phyloP scores from a whole-genome alignment of 2,113 vertebrate species.

The Terrapene triunguis region DNA sequence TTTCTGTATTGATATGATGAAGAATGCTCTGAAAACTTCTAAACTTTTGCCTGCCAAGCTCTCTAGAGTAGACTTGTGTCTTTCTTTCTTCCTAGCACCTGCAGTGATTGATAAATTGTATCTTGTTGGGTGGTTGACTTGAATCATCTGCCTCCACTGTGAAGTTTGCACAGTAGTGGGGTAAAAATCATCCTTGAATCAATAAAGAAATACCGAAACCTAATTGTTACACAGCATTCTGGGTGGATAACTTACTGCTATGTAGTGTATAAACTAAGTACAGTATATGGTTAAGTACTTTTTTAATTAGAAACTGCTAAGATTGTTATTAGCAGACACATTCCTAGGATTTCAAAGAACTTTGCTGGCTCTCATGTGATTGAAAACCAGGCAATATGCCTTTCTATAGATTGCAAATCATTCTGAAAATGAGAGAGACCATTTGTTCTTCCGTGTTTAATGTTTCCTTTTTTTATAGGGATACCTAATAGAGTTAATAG shows the following conservation, averaged over 20 bases:
- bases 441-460: slow-evolving; percentile 1
- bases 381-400: slow-evolving; percentile 59
- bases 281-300: slow-evolving; percentile 73
- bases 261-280: slow-evolving; percentile 68
- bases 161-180: background rate
- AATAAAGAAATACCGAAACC: slow-evolving; percentile 53
- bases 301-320: slow-evolving; percentile 75
- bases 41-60: slow-evolving; percentile 3
- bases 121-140: slow-evolving; percentile 31
- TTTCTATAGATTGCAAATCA: slow-evolving; percentile 25
- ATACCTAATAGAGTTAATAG: background rate
- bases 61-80: background rate
- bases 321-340: slow-evolving; percentile 69
- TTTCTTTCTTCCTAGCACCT: background rate
- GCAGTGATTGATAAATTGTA: background rate
- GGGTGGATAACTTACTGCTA: slow-evolving; percentile 65
- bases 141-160: background rate
- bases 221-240: slow-evolving; percentile 64
- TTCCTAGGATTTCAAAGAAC: slow-evolving; percentile 64
- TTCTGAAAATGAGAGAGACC: slow-evolving; percentile 35
- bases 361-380: slow-evolving; percentile 64
- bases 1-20: slow-evolving; percentile 33
- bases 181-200: slow-evolving; percentile 45
- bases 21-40: slow-evolving; percentile 24
- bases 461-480: slow-evolving; percentile 4